Evolutionary conservation across 2,888 invertebrate genomes (phyloP).

Genomic region (Fragum sueziense): DNA sequence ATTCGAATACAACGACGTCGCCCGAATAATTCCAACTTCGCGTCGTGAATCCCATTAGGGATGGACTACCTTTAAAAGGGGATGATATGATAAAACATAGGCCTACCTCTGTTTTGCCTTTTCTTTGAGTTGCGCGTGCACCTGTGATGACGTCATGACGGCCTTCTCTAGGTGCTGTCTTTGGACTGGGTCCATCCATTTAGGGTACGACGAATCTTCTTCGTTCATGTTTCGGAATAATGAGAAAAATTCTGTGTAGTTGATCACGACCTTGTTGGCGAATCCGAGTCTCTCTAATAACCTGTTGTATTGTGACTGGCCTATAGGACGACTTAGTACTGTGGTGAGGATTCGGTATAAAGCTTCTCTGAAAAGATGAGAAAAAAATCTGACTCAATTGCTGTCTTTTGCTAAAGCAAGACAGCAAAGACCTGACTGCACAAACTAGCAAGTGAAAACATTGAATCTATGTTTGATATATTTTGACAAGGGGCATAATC

Average conservation of each 20-base stretch:
- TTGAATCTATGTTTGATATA: too few species aligned
- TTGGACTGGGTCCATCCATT: slow-evolving; percentile 81
- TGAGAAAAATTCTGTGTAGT: slow-evolving; percentile 79
- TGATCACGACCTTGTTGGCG: slow-evolving; percentile 72
- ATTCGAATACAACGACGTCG: too few species aligned
- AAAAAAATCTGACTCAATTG: too few species aligned
- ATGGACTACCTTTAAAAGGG: too few species aligned
- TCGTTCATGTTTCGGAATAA: slow-evolving; percentile 74
- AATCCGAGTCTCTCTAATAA: slow-evolving; percentile 77
- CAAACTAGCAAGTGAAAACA: too few species aligned
- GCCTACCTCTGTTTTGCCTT: slow-evolving; percentile 79
- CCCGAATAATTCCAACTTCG: too few species aligned
- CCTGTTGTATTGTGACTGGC: slow-evolving; percentile 68
- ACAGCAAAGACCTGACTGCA: too few species aligned
- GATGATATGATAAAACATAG: slow-evolving; percentile 2
- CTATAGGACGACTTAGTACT: slow-evolving; percentile 71
- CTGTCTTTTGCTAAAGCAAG: too few species aligned
- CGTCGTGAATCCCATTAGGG: too few species aligned
- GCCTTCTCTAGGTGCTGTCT: slow-evolving; percentile 71
- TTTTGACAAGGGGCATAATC: too few species aligned
- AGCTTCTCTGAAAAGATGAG: slow-evolving; percentile 72
- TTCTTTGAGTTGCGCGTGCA: slow-evolving; percentile 79
- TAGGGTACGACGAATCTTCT: slow-evolving; percentile 69
- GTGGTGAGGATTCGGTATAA: slow-evolving; percentile 78
- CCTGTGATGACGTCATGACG: slow-evolving; percentile 76